Conservation (phyloP, 2,797 vertebrate genomes). For the Lutjanus argentimaculatus region DNA sequence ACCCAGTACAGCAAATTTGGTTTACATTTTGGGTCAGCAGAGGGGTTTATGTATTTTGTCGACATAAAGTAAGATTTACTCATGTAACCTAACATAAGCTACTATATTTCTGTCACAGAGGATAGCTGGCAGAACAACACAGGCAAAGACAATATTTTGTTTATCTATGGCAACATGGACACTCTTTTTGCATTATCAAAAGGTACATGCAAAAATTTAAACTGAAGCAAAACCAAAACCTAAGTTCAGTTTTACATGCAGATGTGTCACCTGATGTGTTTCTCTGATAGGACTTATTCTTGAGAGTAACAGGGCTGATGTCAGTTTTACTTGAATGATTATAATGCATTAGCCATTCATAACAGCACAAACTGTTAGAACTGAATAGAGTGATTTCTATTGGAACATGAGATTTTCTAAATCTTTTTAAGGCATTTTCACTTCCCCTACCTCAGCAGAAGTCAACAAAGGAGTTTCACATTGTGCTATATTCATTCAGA, state of each 20-base stretch:
- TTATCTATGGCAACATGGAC: not conserved
- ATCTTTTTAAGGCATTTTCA: not conserved
- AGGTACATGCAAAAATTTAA: not conserved
- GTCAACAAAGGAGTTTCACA: not conserved
- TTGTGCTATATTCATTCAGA: not conserved
- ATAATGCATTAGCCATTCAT: no score
- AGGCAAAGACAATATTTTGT: not conserved
- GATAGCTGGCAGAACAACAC: not conserved
- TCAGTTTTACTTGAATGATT: not conserved
- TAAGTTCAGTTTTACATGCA: slow-evolving; percentile 8
- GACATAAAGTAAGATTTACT: not conserved
- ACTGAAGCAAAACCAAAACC: not conserved
- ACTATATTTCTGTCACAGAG: not conserved
- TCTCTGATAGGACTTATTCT: not conserved
- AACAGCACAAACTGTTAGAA: no score
- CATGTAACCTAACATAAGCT: not conserved
- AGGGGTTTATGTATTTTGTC: not conserved
- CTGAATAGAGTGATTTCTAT: no score
- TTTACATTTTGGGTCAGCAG: not conserved
- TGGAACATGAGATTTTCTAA: no score
- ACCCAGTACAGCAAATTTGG: not conserved
- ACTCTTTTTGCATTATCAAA: not conserved
- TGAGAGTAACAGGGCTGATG: not conserved
- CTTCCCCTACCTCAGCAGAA: not conserved
- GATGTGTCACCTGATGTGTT: not conserved